Evolutionary conservation across 2,797 vertebrate species (phyloP), one percentile per base, ranked within the genome.

Genomic region (Ctenopoma kingsleyae): DNA sequence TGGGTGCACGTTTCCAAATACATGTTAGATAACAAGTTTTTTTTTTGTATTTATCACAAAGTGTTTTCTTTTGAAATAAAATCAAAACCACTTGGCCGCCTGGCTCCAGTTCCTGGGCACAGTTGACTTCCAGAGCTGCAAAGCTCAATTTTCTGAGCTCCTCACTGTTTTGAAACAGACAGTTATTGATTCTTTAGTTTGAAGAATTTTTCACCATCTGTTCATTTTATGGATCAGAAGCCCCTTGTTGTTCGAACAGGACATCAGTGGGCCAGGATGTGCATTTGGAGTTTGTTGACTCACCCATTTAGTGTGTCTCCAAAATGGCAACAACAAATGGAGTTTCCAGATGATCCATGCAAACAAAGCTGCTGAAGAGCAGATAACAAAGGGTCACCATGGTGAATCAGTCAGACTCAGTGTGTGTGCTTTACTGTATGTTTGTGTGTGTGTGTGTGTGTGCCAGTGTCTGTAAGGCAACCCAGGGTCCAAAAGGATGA

Each of bases 321-420:
- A 83, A 84, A 83, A 68, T n/a, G 1, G 56, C 59, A 65, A 57
- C 55, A 71, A 71, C 83, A 80, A 84, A 87, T 66, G 55, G 71
- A 76, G 77, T 81, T 89, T 91, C 81, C 77, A 86, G 80, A 90
- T 86, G 87, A 90, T 87, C 71, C 71, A 62, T 64, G 58, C 82
- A 87, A 88, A 89, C 85, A 90, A 85, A 88, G 86, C 91, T 90
- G 89, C 68, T 8, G 71, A 78, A 75, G 32, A 61, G 84, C 68
- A 87, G 91, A 93, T 90, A 92, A 93, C 80, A 86, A 88, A 63
- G 73, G 81, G 81, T 87, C 71, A 67, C 77, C 81, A 63, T 88
- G 89, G 79, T 89, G 81, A 66, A 89, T 81, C 57, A 74, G 67
- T 53, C 78, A 32, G 48, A 40, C 72, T 46, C 68, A n/a, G 59